Percentiles rank a stretch among this genome's conserved stretches.
phyloP scores from a whole-genome alignment of 2,113 vertebrate species.

The mouse (Mus musculus) region GRCm39 chr17:60914001-60914500 shows the following conservation, averaged over 20 bases:
- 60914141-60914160: not conserved
- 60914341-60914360: not conserved
- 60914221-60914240: not conserved
- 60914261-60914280: not conserved
- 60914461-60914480: not conserved
- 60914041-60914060: not conserved
- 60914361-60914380: not conserved
- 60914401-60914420: fast-evolving
- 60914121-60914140: not conserved
- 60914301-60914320: not conserved
- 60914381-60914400: not conserved
- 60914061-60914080: not conserved
- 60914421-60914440: not conserved
- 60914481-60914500: not conserved
- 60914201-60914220: not conserved
- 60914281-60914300: not conserved
- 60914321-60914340: not conserved
- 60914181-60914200: not conserved
- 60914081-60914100: not conserved
- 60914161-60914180: not conserved
- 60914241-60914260: not conserved
- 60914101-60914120: not conserved
- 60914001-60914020: not conserved
- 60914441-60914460: not conserved
- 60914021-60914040: not conserved